Evolutionary conservation across 2,113 vertebrate species (phyloP).

Genomic region (Amphilophus citrinellus): DNA sequence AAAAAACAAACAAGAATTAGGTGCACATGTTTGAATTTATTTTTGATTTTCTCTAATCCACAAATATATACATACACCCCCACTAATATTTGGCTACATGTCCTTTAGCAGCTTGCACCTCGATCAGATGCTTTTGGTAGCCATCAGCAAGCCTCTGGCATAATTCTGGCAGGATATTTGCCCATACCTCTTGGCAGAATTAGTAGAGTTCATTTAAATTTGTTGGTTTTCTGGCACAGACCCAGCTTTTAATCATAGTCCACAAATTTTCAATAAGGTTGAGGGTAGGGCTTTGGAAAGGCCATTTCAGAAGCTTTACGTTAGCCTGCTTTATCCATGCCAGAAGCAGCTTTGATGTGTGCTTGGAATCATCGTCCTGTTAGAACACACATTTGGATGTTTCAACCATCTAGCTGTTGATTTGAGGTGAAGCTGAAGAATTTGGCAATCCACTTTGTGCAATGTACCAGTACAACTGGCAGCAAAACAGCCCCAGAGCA

Average conservation of each 20-base stretch:
- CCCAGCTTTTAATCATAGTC: not conserved
- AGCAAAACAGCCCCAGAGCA: too few species aligned
- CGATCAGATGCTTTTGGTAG: not conserved
- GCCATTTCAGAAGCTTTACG: not conserved
- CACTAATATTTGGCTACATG: not conserved
- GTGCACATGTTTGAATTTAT: not conserved
- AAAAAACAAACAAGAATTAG: not conserved
- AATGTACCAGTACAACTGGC: too few species aligned
- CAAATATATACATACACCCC: rapidly evolving
- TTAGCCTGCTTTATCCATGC: not conserved
- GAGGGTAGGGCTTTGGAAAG: not conserved
- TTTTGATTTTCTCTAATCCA: not conserved
- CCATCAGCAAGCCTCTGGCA: not conserved
- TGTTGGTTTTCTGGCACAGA: not conserved
- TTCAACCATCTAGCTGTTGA: not conserved
- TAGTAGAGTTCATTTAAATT: not conserved
- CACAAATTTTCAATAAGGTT: not conserved
- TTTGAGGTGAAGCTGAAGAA: too few species aligned
- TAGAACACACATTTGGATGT: not conserved
- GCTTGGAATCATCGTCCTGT: not conserved
- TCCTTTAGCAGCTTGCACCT: not conserved
- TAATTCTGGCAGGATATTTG: not conserved
- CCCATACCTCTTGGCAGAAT: not conserved
- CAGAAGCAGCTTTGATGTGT: not conserved
- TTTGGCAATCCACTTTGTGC: too few species aligned